Conservation (phyloP, 37 sponge, comb jelly and placozoan genomes). For the Aphrocallistes beatrix region DNA sequence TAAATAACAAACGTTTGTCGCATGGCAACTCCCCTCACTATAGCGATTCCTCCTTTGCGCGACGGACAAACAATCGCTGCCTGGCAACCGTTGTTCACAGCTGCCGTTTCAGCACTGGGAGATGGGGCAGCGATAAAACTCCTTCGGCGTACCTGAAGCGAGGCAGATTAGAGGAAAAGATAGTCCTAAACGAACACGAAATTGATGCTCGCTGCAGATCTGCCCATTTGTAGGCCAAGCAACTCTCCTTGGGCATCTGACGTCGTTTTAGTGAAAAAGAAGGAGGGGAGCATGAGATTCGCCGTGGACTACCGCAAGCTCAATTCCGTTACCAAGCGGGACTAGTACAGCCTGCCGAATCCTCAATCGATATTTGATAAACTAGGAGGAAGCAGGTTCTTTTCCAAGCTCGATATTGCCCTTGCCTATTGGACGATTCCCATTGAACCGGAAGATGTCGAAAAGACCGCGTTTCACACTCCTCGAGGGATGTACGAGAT, state of each 20-base stretch:
- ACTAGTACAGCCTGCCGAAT: conserved; percentile 14
- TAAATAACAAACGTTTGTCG: neutral
- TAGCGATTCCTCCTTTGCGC: neutral
- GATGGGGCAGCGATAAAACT: neutral
- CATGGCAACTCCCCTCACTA: neutral
- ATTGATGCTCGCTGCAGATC: neutral
- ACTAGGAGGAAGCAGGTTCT: neutral
- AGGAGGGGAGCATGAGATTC: conserved; percentile 12
- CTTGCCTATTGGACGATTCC: neutral
- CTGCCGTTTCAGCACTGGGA: neutral
- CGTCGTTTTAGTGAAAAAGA: neutral
- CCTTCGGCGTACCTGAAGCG: neutral
- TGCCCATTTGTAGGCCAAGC: neutral
- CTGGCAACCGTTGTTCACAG: neutral
- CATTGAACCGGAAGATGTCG: neutral
- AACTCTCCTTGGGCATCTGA: conserved; percentile 9
- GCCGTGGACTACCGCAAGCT: neutral
- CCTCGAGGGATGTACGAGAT: neutral
- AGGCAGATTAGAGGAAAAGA: neutral
- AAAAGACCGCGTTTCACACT: neutral
- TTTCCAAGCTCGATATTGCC: neutral
- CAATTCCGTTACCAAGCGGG: neutral
- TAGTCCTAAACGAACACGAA: neutral
- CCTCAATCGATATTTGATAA: conserved; percentile 13
- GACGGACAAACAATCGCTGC: neutral